Percentiles rank a stretch among this genome's conserved stretches.
These are phyloP conservation scores for Helobdella robusta DNA, from an alignment of 2,888 invertebrate genomes.

Conservation along the genomic window DNA sequence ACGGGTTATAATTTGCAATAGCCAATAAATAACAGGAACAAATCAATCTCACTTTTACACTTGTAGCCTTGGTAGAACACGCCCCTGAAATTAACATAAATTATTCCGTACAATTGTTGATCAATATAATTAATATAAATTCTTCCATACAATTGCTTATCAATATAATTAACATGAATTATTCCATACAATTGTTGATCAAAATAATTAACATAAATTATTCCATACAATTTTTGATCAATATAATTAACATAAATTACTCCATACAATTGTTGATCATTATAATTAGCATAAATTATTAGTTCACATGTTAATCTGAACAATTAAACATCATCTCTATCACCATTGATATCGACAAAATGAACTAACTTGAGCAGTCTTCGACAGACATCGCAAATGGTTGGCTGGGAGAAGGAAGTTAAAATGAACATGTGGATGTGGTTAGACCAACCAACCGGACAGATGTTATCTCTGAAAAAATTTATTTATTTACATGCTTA, in stretches of 20 bases:
- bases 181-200: too few relatives aligned
- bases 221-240: too few relatives aligned
- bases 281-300: constrained; percentile 3
- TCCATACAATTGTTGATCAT: constrained; percentile 1
- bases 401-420: constrained; percentile 73
- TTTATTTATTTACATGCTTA: too few relatives aligned
- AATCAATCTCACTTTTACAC: constrained; percentile 60
- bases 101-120: too few relatives aligned
- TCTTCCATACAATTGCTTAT: too few relatives aligned
- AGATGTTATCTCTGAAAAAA: constrained; percentile 76
- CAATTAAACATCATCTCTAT: constrained; percentile 1
- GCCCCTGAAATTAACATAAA: constrained; percentile 45
- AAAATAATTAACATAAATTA: too few relatives aligned
- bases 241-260: neutral
- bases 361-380: constrained; percentile 68
- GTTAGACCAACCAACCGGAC: constrained; percentile 68
- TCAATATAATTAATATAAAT: too few relatives aligned
- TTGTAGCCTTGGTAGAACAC: constrained; percentile 67
- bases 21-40: too few relatives aligned
- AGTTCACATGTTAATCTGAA: too few relatives aligned
- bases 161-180: too few relatives aligned
- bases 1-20: too few relatives aligned
- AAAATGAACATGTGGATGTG: constrained; percentile 75
- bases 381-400: constrained; percentile 77
- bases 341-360: neutral